phyloP scores from a whole-genome alignment of 2,797 vertebrate genomes.

The Acipenser oxyrinchus region DNA sequence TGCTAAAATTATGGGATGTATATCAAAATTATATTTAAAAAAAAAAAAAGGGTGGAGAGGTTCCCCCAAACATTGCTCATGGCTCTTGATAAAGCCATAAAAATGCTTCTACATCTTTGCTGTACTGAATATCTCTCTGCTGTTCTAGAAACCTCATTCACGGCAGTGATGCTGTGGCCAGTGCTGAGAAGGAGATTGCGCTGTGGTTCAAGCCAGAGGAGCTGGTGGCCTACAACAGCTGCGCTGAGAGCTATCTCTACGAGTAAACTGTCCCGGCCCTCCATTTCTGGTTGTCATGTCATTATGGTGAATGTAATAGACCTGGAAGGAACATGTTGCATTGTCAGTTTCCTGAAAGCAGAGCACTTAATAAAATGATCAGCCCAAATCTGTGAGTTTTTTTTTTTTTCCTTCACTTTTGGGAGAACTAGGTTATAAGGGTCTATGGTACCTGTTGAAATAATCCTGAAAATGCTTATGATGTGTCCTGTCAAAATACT shows the following conservation, averaged over 20 bases:
- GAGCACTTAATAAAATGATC: slow-evolving; percentile 14
- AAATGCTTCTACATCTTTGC: too few species aligned
- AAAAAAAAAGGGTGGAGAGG: too few species aligned
- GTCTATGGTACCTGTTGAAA: too few species aligned
- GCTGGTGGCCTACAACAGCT: slow-evolving; percentile 69
- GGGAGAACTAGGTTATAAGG: too few species aligned
- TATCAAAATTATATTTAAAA: too few species aligned
- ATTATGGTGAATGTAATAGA: slow-evolving; percentile 8
- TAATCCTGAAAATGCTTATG: too few species aligned
- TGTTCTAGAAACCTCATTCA: slow-evolving; percentile 84
- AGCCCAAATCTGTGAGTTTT: slow-evolving; percentile 7
- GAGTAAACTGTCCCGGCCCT: slow-evolving; percentile 49
- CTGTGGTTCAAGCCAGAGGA: slow-evolving; percentile 81
- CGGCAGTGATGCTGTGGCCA: slow-evolving; percentile 81
- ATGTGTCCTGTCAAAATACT: too few species aligned
- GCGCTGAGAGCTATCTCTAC: slow-evolving; percentile 73
- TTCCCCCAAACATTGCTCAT: too few species aligned
- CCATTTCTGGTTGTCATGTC: background rate
- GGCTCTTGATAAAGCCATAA: too few species aligned
- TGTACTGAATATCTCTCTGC: background rate
- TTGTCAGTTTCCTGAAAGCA: slow-evolving; percentile 4
- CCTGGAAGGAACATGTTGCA: slow-evolving; percentile 17
- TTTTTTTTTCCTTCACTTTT: slow-evolving; percentile 1
- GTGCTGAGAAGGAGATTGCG: slow-evolving; percentile 75
- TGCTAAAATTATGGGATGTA: too few species aligned